These are phyloP conservation scores for Andricus quercusramuli DNA, from an alignment of 2,888 invertebrate species.

Conservation along the genomic window DNA sequence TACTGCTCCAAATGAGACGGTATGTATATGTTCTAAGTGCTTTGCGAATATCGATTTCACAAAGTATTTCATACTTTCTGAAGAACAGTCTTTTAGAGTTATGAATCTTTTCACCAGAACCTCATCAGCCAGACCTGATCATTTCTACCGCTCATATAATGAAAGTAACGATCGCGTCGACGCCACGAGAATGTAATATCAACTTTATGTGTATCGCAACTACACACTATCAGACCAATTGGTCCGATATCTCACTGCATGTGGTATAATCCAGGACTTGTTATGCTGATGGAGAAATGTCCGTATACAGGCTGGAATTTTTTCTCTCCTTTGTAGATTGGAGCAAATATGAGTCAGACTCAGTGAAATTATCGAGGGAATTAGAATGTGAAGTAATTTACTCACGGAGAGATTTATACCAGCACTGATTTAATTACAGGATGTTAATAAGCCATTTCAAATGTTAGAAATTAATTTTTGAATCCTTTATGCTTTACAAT, in stretches of 20 bases:
- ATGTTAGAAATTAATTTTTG: not conserved
- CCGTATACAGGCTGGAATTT: not conserved
- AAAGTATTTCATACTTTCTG: not conserved
- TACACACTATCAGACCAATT: not conserved
- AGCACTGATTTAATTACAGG: not conserved
- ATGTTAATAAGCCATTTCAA: not conserved
- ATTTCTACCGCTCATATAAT: slow-evolving; percentile 1
- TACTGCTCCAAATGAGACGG: not conserved
- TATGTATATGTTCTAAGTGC: not conserved
- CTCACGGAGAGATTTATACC: slow-evolving; percentile 13
- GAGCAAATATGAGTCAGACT: slow-evolving; percentile 11
- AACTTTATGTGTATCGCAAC: slow-evolving; percentile 1
- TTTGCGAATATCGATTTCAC: not conserved
- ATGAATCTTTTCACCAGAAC: not conserved
- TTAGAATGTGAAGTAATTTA: slow-evolving; percentile 23
- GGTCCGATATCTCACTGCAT: not conserved
- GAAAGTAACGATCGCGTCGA: slow-evolving; percentile 13
- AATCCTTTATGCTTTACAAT: not conserved
- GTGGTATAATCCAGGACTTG: slow-evolving; percentile 9
- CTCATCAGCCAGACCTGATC: not conserved
- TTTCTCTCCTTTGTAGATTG: not conserved
- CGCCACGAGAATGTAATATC: slow-evolving; percentile 20
- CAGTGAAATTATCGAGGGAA: slow-evolving; percentile 19
- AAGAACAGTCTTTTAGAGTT: not conserved
- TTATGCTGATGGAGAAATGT: not conserved